Evolutionary conservation across 2,888 invertebrate species (phyloP), one percentile per base, ranked within the genome.

Genomic region (Melinaea marsaeus): DNA sequence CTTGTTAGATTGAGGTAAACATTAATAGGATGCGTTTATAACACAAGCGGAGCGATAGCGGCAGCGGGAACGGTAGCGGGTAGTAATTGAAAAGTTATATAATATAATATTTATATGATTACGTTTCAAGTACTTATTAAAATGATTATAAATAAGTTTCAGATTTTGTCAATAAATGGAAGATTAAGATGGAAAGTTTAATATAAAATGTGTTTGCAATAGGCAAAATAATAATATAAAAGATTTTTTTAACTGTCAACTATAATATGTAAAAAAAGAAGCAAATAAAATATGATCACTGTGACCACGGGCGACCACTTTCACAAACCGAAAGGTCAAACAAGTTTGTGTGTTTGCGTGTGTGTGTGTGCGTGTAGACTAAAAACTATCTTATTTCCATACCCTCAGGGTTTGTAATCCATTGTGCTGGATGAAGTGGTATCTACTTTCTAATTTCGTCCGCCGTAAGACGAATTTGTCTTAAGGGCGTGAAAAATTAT

Each of bases 281-380:
- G 37, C 37, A 64, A 55, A 54, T 5, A 5, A 45, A 58, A 55
- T 37, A 47, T 60, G 48, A 51, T 60, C 64, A 64, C 66, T 67
- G 32, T 69, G 71, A 59, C 62, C 71, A 63, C 68, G 62, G 63
- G 62, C 68, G 71, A 66, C 68, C 70, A 82, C 86, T 86, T 87
- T 87, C 86, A 87, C 86, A 84, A 81, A 75, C 75, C 71, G 77
- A 85, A 85, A 86, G 86, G 86, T 87, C 86, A 87, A 74, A 71
- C 72, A 63, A 66, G 71, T 75, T 64, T 73, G 70, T 72, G 66
- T 71, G 70, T 69, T 72, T 74, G 72, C 70, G 68, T 70, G 68
- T 70, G 68, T 69, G 63, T 56, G 68, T 68, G 65, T 66, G 69
- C 62, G 63, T 65, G 73, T 69, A 47, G 63, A 61, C 72, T 69